Evolutionary conservation across 1,140 invertebrate species (phyloP).

Genomic region (Psix sp.): DNA sequence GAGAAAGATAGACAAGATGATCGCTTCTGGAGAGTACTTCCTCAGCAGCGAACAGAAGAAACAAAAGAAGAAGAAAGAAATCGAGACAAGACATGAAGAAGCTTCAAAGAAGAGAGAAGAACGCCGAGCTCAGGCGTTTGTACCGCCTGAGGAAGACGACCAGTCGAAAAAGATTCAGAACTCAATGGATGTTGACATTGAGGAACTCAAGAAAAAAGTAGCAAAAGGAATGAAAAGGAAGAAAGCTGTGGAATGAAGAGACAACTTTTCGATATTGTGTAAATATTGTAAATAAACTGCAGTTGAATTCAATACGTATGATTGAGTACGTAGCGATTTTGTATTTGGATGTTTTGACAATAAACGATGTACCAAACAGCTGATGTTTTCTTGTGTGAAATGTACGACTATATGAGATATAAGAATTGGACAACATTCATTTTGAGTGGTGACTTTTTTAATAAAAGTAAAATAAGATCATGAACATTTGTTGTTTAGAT

Average conservation of each 20-base stretch:
- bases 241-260: not conserved
- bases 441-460: no score
- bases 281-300: constrained; percentile 4
- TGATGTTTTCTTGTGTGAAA: no score
- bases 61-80: constrained; percentile 84
- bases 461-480: no score
- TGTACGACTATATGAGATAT: no score
- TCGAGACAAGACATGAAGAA: constrained; percentile 84
- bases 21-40: constrained; percentile 98
- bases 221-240: constrained; percentile 79
- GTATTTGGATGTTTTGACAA: not conserved
- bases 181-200: constrained; percentile 79
- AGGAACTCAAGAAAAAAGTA: constrained; percentile 84
- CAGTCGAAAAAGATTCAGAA: constrained; percentile 59
- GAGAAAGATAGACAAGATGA: constrained; percentile 95
- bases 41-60: constrained; percentile 89
- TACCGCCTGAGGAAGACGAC: constrained; percentile 86
- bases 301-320: not conserved
- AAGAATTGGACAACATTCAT: no score
- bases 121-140: constrained; percentile 86
- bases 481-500: no score
- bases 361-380: no score
- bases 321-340: not conserved
- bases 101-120: constrained; percentile 85
- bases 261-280: not conserved